Base-by-base conservation (phyloP, 64 coral and sea anemone genomes). In the Acropora yongei region DNA sequence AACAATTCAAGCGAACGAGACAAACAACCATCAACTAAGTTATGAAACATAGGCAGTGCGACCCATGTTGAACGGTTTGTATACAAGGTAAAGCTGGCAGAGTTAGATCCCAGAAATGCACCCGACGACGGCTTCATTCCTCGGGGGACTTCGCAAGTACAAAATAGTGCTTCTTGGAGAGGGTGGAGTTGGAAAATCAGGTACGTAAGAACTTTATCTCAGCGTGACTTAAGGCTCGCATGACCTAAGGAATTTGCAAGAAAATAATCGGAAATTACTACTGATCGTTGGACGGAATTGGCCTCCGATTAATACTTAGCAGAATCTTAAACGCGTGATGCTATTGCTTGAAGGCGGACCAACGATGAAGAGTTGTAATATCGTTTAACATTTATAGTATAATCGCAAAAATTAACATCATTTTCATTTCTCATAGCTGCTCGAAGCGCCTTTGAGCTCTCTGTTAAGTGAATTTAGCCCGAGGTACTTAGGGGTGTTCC, bases 121-220 rank as follows among this genome's bases (percentile, higher is more conserved):
- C 76, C 93, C 93, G 14, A 79, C 89, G 44, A 88, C 80, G 4
- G 93, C 93, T 7, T 79, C 75, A 1, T 95, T 95, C 55, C 93
- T 90, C 7, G 93, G 93, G 5, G 89, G 89, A 41, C 89, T 95
- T 44, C 93, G 93, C 12, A 51, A 91, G 61, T 95, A 95, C 50
- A 95, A 95, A 78, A 58, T 95, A 17, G 93, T 95, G 20, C 61
- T 95, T 46, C 50, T 95, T 49, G 93, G 93, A 2, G 93, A 95
- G 80, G 93, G 93, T 2, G 93, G 93, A 2, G 93, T 95, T 3
- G 93, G 93, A 5, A 95, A 95, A 75, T 95, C 93, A 87, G 93
- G 93, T 95, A 51, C 45, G 30, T 30, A 30, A 30, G 80, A 40
- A 44, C 41, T 42, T 76, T 13, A 17, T 2, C 13, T 8, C 19